Evolutionary conservation across 2,888 invertebrate genomes (phyloP).

Genomic region (Drosophila bunnanda): DNA sequence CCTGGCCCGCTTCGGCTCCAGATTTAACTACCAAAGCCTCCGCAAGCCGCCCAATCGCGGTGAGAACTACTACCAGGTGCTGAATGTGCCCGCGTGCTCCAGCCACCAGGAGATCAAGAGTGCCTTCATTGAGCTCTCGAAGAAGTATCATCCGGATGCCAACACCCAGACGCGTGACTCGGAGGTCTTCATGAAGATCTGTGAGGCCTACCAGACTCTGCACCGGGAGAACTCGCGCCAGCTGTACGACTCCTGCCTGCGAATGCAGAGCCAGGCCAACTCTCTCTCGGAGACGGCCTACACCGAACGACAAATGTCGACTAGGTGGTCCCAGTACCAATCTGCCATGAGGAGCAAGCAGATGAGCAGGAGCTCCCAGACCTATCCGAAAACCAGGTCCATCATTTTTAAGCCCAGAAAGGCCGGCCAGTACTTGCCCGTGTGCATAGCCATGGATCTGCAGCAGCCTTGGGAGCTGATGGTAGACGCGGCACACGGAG

Average conservation of each 20-base stretch:
- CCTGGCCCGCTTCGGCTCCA: conserved; percentile 32
- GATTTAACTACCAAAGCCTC: conserved; percentile 1
- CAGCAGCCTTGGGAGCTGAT: neutral
- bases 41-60: neutral
- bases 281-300: conserved; percentile 9
- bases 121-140: conserved; percentile 58
- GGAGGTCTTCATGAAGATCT: conserved; percentile 52
- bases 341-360: conserved; percentile 47
- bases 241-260: conserved; percentile 29
- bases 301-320: conserved; percentile 25
- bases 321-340: conserved; percentile 46
- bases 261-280: neutral
- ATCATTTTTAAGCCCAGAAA: neutral
- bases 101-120: conserved; percentile 48
- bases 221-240: conserved; percentile 29
- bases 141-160: conserved; percentile 65
- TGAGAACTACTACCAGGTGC: conserved; percentile 59
- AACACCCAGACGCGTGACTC: conserved; percentile 27
- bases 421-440: neutral
- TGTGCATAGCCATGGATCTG: conserved; percentile 1
- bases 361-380: conserved; percentile 27
- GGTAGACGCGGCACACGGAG: too few relatives aligned
- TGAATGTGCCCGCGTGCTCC: conserved; percentile 46
- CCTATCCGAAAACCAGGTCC: conserved; percentile 1
- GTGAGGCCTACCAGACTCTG: conserved; percentile 60